Evolutionary conservation across 1,140 invertebrate species (phyloP).

Genomic region (Drosophila watanabei): DNA sequence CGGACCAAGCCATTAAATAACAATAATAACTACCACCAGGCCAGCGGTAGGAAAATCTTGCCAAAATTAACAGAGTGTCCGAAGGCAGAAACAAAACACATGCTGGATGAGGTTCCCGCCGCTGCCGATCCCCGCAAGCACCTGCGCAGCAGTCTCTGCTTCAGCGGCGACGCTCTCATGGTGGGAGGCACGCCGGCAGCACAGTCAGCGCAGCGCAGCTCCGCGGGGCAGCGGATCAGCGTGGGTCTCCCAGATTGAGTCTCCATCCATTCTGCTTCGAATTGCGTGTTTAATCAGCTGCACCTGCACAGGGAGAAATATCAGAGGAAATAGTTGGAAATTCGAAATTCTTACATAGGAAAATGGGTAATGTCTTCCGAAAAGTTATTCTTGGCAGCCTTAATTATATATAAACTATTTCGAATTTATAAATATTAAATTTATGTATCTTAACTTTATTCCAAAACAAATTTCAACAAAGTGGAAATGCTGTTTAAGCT

Average conservation of each 20-base stretch:
- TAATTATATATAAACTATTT: background rate
- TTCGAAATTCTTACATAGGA: accelerated
- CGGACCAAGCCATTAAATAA: conserved; percentile 77
- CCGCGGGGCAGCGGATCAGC: conserved; percentile 76
- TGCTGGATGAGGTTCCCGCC: conserved; percentile 45
- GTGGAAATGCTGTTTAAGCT: background rate
- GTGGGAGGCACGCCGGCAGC: conserved; percentile 61
- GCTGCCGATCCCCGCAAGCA: conserved; percentile 70
- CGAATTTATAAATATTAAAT: background rate
- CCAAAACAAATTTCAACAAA: background rate
- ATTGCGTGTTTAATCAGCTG: conserved; percentile 48
- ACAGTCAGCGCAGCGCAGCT: conserved; percentile 86
- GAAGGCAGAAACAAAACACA: conserved; percentile 12
- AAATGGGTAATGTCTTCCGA: background rate
- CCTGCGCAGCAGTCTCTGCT: conserved; percentile 84
- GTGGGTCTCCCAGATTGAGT: conserved; percentile 80
- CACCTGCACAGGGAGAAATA: conserved; percentile 42
- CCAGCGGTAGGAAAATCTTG: conserved; percentile 60
- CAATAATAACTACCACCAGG: conserved; percentile 66
- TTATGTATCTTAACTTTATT: background rate
- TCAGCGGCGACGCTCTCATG: conserved; percentile 76
- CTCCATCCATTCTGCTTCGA: background rate
- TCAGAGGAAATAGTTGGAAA: background rate
- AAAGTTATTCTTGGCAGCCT: background rate
- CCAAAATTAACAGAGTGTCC: conserved; percentile 72